Evolutionary conservation across 2,888 invertebrate species (phyloP).

Genomic region (Drosophila colorata): DNA sequence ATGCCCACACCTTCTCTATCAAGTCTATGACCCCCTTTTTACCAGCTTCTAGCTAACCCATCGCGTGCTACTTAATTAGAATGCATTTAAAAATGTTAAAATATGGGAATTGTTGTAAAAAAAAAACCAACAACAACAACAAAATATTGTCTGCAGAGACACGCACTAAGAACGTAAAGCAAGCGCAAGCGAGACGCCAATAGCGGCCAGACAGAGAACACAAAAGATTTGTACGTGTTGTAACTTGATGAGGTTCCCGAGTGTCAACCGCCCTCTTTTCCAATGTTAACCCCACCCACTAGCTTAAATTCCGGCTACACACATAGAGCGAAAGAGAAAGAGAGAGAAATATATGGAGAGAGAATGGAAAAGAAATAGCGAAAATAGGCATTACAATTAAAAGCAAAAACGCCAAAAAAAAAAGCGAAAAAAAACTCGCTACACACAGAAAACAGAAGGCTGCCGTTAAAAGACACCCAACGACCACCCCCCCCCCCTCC

Average conservation of each 20-base stretch:
- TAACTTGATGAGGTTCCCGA: slow-evolving; percentile 65
- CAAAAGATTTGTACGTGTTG: slow-evolving; percentile 78
- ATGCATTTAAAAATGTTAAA: slow-evolving; percentile 78
- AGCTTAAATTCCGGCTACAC: slow-evolving; percentile 17
- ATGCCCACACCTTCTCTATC: slow-evolving; percentile 1
- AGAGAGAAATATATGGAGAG: neutral
- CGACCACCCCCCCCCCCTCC: neutral
- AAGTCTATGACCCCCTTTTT: slow-evolving; percentile 3
- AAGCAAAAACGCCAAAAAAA: slow-evolving; percentile 46
- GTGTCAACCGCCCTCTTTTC: slow-evolving; percentile 17
- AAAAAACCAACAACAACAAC: slow-evolving; percentile 14
- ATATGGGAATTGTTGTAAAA: slow-evolving; percentile 62
- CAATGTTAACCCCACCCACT: neutral
- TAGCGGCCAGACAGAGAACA: slow-evolving; percentile 42
- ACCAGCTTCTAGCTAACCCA: slow-evolving; percentile 30
- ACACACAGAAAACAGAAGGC: slow-evolving; percentile 11
- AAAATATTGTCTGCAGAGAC: slow-evolving; percentile 68
- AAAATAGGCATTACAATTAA: slow-evolving; percentile 66
- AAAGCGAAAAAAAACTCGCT: slow-evolving; percentile 13
- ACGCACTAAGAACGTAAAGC: slow-evolving; percentile 65
- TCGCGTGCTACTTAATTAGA: slow-evolving; percentile 66
- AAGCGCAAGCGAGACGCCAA: slow-evolving; percentile 33
- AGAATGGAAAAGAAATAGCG: slow-evolving; percentile 19
- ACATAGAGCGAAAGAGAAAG: slow-evolving; percentile 7
- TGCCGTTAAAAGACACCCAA: neutral